Evolutionary conservation across 2,113 vertebrate genomes (phyloP).

Genomic region (Dascyllus trimaculatus): DNA sequence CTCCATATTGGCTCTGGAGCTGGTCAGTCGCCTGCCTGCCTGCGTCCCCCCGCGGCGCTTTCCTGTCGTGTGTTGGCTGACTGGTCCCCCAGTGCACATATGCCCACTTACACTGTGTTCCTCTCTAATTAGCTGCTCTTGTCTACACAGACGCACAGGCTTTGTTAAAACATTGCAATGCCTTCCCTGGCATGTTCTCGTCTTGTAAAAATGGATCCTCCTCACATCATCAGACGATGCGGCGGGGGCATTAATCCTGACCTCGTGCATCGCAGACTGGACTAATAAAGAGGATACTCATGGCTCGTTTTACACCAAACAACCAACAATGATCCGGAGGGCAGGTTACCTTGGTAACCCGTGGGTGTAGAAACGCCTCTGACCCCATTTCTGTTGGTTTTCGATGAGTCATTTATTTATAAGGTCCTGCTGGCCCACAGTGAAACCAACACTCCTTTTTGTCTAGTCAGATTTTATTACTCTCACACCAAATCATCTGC

Average conservation of each 20-base stretch:
- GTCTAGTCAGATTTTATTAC: conserved; percentile 57
- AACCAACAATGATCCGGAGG: conserved; percentile 60
- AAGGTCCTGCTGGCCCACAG: conserved; percentile 7
- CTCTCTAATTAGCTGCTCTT: conserved; percentile 80
- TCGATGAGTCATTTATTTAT: conserved; percentile 50
- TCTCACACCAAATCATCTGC: conserved; percentile 50
- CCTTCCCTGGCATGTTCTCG: conserved; percentile 57
- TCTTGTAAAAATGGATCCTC: conserved; percentile 47
- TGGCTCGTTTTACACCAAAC: conserved; percentile 57
- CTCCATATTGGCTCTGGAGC: conserved; percentile 67
- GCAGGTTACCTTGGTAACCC: conserved; percentile 55
- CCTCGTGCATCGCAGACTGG: conserved; percentile 11
- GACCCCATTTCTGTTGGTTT: conserved; percentile 35
- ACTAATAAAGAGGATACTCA: conserved; percentile 55
- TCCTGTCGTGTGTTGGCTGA: conserved; percentile 79
- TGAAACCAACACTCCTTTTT: conserved; percentile 21
- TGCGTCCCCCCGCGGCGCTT: conserved; percentile 57
- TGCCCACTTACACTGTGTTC: conserved; percentile 81
- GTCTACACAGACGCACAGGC: conserved; percentile 64
- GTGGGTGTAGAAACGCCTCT: conserved; percentile 28
- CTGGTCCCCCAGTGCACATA: conserved; percentile 76
- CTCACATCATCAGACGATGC: conserved; percentile 18
- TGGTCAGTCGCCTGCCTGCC: conserved; percentile 67
- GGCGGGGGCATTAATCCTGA: conserved; percentile 18
- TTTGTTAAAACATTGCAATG: conserved; percentile 71